Evolutionary conservation across 2,113 vertebrate genomes (phyloP).

Genomic region (Nannobrachium achirus): DNA sequence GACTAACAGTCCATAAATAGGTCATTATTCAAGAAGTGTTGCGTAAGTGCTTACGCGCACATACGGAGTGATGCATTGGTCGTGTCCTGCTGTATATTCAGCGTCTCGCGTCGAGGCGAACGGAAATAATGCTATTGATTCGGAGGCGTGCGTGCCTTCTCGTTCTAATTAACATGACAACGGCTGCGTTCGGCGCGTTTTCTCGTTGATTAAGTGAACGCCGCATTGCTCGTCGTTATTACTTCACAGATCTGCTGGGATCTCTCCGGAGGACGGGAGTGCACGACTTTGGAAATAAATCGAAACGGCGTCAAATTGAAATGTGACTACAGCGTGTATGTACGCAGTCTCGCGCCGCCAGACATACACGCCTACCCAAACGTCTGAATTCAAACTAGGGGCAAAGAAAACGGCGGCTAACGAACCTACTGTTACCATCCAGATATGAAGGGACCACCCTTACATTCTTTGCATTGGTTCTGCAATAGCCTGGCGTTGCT

Average conservation of each 20-base stretch:
- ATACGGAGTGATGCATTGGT: slow-evolving; percentile 12
- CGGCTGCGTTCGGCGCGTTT: slow-evolving; percentile 7
- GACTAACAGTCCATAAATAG: slow-evolving; percentile 52
- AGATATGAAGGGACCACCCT: too few relatives aligned
- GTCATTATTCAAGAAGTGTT: slow-evolving; percentile 39
- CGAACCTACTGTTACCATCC: too few relatives aligned
- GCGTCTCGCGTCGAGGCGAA: slow-evolving; percentile 12
- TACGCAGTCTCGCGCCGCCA: not conserved
- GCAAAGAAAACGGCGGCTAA: too few relatives aligned
- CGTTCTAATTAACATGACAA: slow-evolving; percentile 37
- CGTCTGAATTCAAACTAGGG: too few relatives aligned
- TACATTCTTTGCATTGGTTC: too few relatives aligned
- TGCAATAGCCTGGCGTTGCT: too few relatives aligned
- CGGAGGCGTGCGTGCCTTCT: slow-evolving; percentile 23
- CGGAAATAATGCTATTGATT: slow-evolving; percentile 21
- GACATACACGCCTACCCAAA: too few relatives aligned
- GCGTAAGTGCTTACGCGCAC: slow-evolving; percentile 17
- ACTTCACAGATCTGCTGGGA: not conserved
- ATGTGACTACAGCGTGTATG: not conserved
- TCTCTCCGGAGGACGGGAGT: not conserved
- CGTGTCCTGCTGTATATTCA: slow-evolving; percentile 16
- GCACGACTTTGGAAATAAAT: slow-evolving; percentile 13
- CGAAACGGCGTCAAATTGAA: slow-evolving; percentile 5
- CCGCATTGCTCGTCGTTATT: not conserved
- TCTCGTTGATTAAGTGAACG: slow-evolving; percentile 22